phyloP scores from a whole-genome alignment of 2,113 vertebrate species.

The Tragelaphus imberbis region DNA sequence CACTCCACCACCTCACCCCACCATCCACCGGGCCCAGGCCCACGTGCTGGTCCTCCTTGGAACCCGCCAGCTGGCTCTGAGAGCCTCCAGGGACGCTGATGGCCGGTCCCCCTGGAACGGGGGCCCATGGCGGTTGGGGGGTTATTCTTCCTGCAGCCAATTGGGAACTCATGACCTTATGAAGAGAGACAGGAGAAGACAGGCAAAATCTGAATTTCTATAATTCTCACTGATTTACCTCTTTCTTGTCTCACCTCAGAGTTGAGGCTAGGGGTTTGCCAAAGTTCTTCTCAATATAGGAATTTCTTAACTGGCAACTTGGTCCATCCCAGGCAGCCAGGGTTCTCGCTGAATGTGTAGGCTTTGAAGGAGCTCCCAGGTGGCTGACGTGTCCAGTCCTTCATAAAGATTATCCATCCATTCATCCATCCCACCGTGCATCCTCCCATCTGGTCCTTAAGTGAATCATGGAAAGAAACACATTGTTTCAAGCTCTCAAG shows the following conservation, averaged over 20 bases:
- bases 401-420: background rate
- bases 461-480: background rate
- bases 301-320: background rate
- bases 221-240: no score
- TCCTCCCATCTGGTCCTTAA: background rate
- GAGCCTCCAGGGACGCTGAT: background rate
- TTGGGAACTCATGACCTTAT: background rate
- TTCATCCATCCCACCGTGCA: background rate
- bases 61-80: rapidly evolving
- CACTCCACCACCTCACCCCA: rapidly evolving
- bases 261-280: background rate
- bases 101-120: background rate
- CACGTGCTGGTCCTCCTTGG: rapidly evolving
- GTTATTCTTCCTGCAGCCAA: background rate
- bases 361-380: background rate
- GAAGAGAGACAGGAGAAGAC: background rate
- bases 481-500: background rate
- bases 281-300: background rate
- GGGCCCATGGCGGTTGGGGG: background rate
- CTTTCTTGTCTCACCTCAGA: background rate
- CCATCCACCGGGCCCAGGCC: no score
- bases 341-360: background rate
- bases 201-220: no score
- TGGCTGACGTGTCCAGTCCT: no score
- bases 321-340: background rate